Base-by-base conservation (phyloP, 2,888 invertebrate genomes). In the Pterobdella sp. region DNA sequence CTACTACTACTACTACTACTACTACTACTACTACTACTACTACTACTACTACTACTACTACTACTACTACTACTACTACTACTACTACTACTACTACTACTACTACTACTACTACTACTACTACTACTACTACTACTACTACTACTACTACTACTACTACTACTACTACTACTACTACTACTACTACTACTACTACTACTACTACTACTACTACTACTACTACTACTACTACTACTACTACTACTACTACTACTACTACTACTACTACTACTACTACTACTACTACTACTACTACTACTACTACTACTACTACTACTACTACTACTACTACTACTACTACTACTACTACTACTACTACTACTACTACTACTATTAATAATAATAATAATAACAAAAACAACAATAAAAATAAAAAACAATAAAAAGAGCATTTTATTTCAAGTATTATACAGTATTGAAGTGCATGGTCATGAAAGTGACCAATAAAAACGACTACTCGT, bases 111-210 rank as follows among this genome's bases (percentile, higher is more conserved):
- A 49, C 52, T 18, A n/a, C 52, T n/a, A 14, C 52, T 18, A 14
- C n/a, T 49, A 49, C 52, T n/a, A 49, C 52, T 49, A 49, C 52
- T 49, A 49, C 52, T 49, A 49, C 52, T 49, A 49, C 52, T 49
- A 49, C 52, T 49, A 49, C 52, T n/a, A 49, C 52, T 49, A 49
- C 52, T 49, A 49, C 52, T n/a, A 49, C 52, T 49, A 49, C 52
- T 18, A n/a, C 52, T n/a, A 14, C 52, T 18, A 14, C n/a, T 49
- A 49, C 52, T n/a, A 49, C 52, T n/a, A 49, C n/a, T 49, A n/a
- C n/a, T 49, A 49, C 52, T 49, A 49, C 52, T 49, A 49, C 52
- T 49, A 49, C 52, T 49, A 49, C 52, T 49, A 49, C 52, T 49
- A 49, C 52, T 49, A 49, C 52, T 49, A 49, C 52, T 49, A 49